phyloP scores from a whole-genome alignment of 2,888 invertebrate genomes.

The Aleiodes testaceus region DNA sequence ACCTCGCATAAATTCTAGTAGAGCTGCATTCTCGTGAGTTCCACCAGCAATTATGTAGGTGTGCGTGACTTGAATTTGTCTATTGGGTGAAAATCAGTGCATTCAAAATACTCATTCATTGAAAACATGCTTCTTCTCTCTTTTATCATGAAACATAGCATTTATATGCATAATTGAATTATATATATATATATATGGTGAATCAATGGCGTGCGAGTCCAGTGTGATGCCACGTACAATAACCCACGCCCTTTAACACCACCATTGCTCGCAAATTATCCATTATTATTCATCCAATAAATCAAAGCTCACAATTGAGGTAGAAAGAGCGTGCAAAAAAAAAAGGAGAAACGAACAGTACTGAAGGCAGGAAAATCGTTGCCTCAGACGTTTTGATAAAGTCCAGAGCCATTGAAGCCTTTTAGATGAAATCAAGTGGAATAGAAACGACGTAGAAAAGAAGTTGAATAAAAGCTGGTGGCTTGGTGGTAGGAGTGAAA shows the following conservation, averaged over 20 bases:
- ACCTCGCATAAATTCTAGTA: constrained; percentile 20
- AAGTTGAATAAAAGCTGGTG: constrained; percentile 2
- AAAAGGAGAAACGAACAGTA: not conserved
- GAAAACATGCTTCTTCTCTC: constrained; percentile 6
- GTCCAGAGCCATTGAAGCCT: not conserved
- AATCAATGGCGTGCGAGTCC: constrained; percentile 26
- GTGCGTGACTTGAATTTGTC: constrained; percentile 47
- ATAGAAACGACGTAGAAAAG: not conserved
- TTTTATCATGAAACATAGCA: not conserved
- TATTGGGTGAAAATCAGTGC: constrained; percentile 45
- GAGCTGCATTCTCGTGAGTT: constrained; percentile 15
- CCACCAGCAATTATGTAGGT: constrained; percentile 44
- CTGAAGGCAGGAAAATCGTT: not conserved
- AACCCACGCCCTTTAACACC: constrained; percentile 10
- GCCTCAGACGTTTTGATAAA: constrained; percentile 20
- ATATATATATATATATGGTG: constrained; percentile 16
- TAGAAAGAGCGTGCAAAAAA: constrained; percentile 10
- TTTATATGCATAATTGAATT: constrained; percentile 6
- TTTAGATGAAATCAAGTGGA: constrained; percentile 19
- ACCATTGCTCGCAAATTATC: constrained; percentile 18
- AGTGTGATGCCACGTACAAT: constrained; percentile 20
- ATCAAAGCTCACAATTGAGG: constrained; percentile 1
- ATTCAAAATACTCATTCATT: constrained; percentile 51
- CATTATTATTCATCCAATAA: constrained; percentile 29
- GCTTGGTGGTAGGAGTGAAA: not conserved